Conservation (phyloP, 2,797 vertebrate species). For the Enteromius thamalakanensis region DNA sequence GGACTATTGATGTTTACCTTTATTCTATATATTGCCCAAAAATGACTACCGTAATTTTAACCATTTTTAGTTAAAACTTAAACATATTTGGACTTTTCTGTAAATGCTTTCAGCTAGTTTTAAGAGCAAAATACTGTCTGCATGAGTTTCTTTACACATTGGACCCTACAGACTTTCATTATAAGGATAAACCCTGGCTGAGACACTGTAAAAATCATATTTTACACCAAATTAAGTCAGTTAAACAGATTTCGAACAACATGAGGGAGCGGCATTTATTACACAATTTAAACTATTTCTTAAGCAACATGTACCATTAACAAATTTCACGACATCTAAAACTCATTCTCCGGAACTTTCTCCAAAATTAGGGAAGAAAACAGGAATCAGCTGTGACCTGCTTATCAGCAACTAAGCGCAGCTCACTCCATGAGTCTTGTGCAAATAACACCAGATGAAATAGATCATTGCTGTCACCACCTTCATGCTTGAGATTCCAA, state of each 20-base stretch:
- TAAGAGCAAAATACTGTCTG: neutral
- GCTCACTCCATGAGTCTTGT: constrained; percentile 25
- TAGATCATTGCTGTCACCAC: constrained; percentile 45
- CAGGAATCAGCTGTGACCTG: neutral
- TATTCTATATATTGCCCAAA: neutral
- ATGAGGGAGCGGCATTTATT: neutral
- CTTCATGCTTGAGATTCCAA: constrained; percentile 33
- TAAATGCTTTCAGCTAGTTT: neutral
- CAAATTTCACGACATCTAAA: neutral
- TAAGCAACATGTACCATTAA: neutral
- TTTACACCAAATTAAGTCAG: neutral
- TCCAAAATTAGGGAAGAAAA: constrained; percentile 8
- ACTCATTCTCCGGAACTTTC: neutral
- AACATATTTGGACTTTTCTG: neutral
- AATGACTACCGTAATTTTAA: neutral
- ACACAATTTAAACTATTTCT: neutral
- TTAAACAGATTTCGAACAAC: neutral
- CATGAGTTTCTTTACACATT: neutral
- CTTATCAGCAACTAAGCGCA: constrained; percentile 19
- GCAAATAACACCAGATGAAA: constrained; percentile 37
- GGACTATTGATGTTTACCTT: constrained; percentile 5
- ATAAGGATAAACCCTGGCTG: neutral
- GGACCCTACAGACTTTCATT: neutral
- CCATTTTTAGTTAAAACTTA: neutral
- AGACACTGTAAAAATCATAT: neutral